Evolutionary conservation across 2,797 vertebrate species (phyloP), one percentile per base, ranked within the genome.

Genomic region (Acrossocheilus fasciatus): DNA sequence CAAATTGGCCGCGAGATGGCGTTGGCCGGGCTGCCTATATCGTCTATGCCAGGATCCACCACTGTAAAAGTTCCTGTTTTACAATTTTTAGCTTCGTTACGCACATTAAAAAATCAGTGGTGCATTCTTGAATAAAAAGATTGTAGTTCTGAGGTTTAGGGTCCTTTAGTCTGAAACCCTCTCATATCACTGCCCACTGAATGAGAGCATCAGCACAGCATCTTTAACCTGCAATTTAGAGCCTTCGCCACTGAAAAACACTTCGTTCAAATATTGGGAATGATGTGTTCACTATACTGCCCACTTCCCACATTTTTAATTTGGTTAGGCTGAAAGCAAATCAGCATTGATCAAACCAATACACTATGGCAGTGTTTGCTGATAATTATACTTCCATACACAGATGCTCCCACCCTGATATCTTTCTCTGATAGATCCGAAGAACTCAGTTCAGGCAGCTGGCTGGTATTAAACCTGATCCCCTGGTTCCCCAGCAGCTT

Each of bases 381-480:
- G 20, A 78, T 74, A 59, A 57, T 81, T 52, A 81, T 23, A 43
- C 18, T 66, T 18, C 47, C 0, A 52, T 39, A 52, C 54, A 57
- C 69, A 84, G 57, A 81, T 78, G 45, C 36, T 70, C 14, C 54
- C 70, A 77, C 75, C 5, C 87, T 84, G 20, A 88, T 87, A 81
- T 47, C 18, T 45, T 50, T 80, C 69, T 66, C 69, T 79, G 43
- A 84, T 50, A 75, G 17, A 85, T 81, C 50, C 50, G 20, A 75
- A 81, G 43, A 81, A 43, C 83, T 62, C 85, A 30, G 91, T 92
- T 89, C 86, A 93, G 93, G 94, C 94, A 96, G 94, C 94, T 95
- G 95, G 95, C 94, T 89, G 93, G 93, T 91, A 93, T 95, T 95
- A 95, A 95, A 95, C 95, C 94, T 91, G 94, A 95, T 95, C 93